Evolutionary conservation across 2,888 invertebrate genomes (phyloP).

Genomic region (Xestia c-nigrum): DNA sequence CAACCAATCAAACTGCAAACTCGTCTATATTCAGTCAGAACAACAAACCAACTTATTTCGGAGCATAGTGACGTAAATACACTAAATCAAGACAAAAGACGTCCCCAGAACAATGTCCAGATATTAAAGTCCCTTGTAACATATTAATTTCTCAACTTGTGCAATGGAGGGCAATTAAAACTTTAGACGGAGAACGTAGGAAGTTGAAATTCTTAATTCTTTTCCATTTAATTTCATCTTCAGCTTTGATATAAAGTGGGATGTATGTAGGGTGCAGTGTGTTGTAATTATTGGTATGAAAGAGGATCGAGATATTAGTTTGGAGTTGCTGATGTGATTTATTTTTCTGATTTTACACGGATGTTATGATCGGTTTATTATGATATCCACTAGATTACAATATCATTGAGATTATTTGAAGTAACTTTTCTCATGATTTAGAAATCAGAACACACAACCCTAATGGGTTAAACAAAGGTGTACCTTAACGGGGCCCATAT

Average conservation of each 20-base stretch:
- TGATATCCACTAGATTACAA: neutral
- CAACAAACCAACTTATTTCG: neutral
- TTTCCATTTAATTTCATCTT: slow-evolving; percentile 80
- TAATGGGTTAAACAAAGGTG: no score
- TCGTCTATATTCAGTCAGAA: slow-evolving; percentile 13
- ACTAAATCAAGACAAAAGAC: slow-evolving; percentile 68
- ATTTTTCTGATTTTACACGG: slow-evolving; percentile 12
- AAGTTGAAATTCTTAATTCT: slow-evolving; percentile 81
- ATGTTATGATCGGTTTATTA: neutral
- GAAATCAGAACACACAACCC: no score
- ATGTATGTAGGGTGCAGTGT: slow-evolving; percentile 18
- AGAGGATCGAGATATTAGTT: slow-evolving; percentile 11
- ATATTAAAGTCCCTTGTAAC: slow-evolving; percentile 77
- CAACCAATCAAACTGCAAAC: slow-evolving; percentile 31
- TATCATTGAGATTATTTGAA: neutral
- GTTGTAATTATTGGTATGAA: slow-evolving; percentile 41
- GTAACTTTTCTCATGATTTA: neutral
- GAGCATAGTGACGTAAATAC: slow-evolving; percentile 34
- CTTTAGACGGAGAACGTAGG: slow-evolving; percentile 79
- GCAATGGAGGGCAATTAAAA: slow-evolving; percentile 86
- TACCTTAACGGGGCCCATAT: no score
- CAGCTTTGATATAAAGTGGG: slow-evolving; percentile 42
- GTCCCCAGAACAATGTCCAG: slow-evolving; percentile 73
- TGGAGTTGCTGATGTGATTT: neutral
- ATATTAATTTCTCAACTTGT: slow-evolving; percentile 86